A percentile compares a stretch with the other conserved stretches of the same genome.
Conservation (phyloP, 2,888 invertebrate genomes). For the Kryphioiulus occultus region DNA sequence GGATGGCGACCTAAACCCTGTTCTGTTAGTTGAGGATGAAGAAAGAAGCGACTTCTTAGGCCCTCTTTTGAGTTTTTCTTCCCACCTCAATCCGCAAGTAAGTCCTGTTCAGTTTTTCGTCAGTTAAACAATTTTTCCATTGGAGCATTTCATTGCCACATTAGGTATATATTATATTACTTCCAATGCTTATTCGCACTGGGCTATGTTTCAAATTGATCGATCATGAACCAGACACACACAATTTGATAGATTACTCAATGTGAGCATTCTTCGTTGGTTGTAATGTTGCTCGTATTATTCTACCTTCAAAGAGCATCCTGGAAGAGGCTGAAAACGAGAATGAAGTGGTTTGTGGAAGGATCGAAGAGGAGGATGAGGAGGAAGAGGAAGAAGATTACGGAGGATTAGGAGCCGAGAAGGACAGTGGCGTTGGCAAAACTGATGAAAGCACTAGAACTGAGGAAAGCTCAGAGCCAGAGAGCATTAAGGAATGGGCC, state of each 20-base stretch:
- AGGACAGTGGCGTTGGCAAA: constrained; percentile 61
- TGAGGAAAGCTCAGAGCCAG: constrained; percentile 57
- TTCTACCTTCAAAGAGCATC: neutral
- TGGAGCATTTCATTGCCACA: neutral
- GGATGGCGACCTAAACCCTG: neutral
- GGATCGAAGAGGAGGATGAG: constrained; percentile 44
- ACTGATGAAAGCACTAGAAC: constrained; percentile 62
- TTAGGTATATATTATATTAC: too few species aligned
- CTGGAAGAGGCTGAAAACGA: constrained; percentile 49
- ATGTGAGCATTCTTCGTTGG: neutral
- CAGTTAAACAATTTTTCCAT: neutral
- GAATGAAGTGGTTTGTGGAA: constrained; percentile 9
- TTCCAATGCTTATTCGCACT: too few species aligned
- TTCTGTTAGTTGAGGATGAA: neutral
- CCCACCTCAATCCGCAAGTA: neutral
- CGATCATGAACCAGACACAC: too few species aligned
- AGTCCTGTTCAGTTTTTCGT: neutral
- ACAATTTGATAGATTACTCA: too few species aligned
- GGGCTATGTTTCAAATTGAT: too few species aligned
- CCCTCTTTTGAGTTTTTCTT: neutral
- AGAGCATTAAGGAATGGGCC: constrained; percentile 33
- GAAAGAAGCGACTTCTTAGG: neutral
- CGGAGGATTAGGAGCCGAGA: constrained; percentile 57
- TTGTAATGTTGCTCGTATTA: neutral
- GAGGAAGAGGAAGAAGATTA: constrained; percentile 48